phyloP scores from a whole-genome alignment of 2,888 invertebrate species.

The Philhelius pedissequus region DNA sequence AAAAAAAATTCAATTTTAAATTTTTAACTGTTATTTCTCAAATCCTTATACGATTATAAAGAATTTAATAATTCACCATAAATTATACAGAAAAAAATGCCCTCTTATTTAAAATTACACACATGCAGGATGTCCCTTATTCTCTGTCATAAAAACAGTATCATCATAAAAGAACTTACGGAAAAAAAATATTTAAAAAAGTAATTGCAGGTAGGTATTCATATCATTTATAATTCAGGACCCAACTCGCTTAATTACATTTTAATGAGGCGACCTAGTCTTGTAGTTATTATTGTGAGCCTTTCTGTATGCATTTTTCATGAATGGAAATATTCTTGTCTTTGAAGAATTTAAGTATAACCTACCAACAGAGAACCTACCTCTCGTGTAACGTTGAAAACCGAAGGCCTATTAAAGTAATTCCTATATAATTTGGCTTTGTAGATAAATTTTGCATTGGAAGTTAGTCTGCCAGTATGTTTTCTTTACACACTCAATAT shows the following conservation, averaged over 20 bases:
- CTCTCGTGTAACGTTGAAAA: background rate
- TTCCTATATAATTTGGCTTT: background rate
- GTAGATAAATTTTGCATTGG: background rate
- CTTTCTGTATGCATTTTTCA: background rate
- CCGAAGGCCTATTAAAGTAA: background rate
- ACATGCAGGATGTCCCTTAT: background rate
- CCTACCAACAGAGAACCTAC: no score
- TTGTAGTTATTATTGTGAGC: background rate
- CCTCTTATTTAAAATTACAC: background rate
- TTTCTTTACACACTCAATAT: background rate
- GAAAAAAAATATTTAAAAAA: background rate
- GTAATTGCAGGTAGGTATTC: background rate
- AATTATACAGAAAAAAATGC: no score
- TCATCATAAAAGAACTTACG: background rate
- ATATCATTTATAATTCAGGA: background rate
- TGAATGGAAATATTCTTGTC: background rate
- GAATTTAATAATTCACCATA: no score
- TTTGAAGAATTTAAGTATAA: background rate
- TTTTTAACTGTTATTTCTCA: no score
- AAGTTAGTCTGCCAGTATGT: constrained; percentile 11
- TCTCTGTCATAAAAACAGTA: background rate
- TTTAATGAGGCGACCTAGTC: constrained; percentile 1
- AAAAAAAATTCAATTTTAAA: no score
- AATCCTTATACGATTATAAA: no score
- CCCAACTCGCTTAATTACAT: background rate